Base-by-base conservation (phyloP, 2,888 invertebrate species). In the Silvanus unidentatus region DNA sequence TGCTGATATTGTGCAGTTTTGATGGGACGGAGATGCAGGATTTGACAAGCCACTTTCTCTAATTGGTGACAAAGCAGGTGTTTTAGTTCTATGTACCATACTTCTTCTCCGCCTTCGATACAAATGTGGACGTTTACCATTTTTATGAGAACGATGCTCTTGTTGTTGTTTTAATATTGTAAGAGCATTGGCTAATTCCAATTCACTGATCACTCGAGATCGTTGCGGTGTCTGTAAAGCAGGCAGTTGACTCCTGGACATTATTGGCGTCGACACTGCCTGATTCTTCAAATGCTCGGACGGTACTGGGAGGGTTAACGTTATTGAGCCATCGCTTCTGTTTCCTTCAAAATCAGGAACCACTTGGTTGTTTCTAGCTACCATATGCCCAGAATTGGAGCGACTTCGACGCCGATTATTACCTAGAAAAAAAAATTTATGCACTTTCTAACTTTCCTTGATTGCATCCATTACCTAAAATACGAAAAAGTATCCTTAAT, bases 1-100 rank as follows among this genome's bases (percentile, higher is more conserved):
- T 30, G 63, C 59, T 30, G 62, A 54, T 62, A 70, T 52, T 59
- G 68, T 48, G 54, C 69, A 70, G 50, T 59, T 66, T 66, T 61
- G 73, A 62, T 57, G 64, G 61, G 71, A 71, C 61, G 83, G 82
- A 44, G 82, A 82, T 11, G 81, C 79, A 1, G 82, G 82, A 71
- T 84, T 84, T 38, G 84, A 84, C 12, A 82, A 71, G 22, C 84
- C 84, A 37, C 83, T 82, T 60, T 85, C 84, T 47, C 82, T 78
- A 43, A 85, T 85, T 22, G 84, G 84, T 43, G 84, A 84, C 45
- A 85, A 67, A 28, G 78, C 76, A 28, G 79, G 78, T 22, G 78
- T 71, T 53, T 72, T 73, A 13, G 69, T 67, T 36, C 70, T 61
- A 47, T 68, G 68, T 40, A 62, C 64, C 2, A 63, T 63, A 42